Conservation (phyloP, 2,797 vertebrate genomes). For the Acrossocheilus wenchowensis region DNA sequence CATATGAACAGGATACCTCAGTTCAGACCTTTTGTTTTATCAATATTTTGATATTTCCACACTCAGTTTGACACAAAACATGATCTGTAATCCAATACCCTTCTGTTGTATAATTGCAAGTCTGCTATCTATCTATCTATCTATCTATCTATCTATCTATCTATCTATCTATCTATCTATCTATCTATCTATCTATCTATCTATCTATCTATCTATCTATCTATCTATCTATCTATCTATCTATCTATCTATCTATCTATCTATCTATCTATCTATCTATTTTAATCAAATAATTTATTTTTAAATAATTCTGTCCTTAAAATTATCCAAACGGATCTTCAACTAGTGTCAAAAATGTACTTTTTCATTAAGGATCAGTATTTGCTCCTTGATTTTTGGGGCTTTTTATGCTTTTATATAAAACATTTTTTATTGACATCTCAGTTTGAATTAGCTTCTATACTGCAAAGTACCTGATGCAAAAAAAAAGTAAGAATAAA, state of each 20-base stretch:
- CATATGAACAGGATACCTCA: conserved; percentile 1
- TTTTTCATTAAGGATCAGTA: background rate
- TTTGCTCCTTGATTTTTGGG: background rate
- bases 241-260: too few species aligned
- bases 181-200: too few species aligned
- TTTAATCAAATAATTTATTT: too few species aligned
- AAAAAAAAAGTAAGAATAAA: background rate
- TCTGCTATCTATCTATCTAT: too few species aligned
- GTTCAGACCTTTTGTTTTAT: background rate
- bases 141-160: too few species aligned
- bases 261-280: too few species aligned
- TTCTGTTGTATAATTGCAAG: background rate
- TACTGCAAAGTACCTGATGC: background rate
- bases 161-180: too few species aligned
- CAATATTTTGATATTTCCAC: conserved; percentile 12
- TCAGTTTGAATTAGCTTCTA: background rate
- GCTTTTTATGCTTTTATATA: background rate
- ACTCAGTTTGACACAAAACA: conserved; percentile 47
- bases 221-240: too few species aligned
- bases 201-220: too few species aligned
- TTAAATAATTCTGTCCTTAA: background rate
- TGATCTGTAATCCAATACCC: background rate
- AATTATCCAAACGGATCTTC: background rate
- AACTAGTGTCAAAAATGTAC: background rate
- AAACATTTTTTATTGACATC: background rate